A percentile compares a stretch with the other conserved stretches of the same genome.
Conservation (phyloP, 2,888 invertebrate genomes). For the Icerya purchasi region DNA sequence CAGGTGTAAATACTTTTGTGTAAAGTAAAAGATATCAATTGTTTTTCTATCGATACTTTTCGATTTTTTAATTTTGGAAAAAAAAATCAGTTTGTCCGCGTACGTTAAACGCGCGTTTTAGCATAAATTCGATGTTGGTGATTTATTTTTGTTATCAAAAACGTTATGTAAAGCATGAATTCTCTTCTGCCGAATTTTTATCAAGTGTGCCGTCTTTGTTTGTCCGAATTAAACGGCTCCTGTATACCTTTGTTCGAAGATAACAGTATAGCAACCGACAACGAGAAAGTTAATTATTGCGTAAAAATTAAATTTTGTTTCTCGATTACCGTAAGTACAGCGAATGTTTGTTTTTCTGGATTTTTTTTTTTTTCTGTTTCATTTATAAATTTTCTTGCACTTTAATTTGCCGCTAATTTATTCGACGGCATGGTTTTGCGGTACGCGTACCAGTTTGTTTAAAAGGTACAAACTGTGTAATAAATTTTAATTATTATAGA, state of each 20-base stretch:
- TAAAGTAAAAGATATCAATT: neutral
- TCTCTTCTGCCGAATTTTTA: slow-evolving; percentile 10
- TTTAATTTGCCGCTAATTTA: no score
- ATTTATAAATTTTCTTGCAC: no score
- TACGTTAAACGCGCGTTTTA: no score
- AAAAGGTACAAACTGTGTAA: no score
- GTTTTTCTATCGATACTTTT: neutral
- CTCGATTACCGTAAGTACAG: slow-evolving; percentile 10
- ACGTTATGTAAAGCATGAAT: slow-evolving; percentile 12
- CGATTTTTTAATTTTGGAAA: neutral
- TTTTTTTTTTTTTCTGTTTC: neutral
- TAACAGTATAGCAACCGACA: slow-evolving; percentile 6
- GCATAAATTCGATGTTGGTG: neutral
- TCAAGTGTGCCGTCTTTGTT: slow-evolving; percentile 14
- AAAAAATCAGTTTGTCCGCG: no score
- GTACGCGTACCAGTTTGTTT: no score
- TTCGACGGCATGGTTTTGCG: no score
- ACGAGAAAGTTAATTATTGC: neutral
- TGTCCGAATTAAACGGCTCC: slow-evolving; percentile 12
- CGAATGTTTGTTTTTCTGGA: neutral
- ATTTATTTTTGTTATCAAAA: neutral
- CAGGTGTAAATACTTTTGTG: slow-evolving; percentile 12
- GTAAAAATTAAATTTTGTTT: slow-evolving; percentile 10
- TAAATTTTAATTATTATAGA: no score
- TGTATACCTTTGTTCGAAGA: slow-evolving; percentile 12